phyloP scores from a whole-genome alignment of 2,888 invertebrate species.

The Amiota mariae region DNA sequence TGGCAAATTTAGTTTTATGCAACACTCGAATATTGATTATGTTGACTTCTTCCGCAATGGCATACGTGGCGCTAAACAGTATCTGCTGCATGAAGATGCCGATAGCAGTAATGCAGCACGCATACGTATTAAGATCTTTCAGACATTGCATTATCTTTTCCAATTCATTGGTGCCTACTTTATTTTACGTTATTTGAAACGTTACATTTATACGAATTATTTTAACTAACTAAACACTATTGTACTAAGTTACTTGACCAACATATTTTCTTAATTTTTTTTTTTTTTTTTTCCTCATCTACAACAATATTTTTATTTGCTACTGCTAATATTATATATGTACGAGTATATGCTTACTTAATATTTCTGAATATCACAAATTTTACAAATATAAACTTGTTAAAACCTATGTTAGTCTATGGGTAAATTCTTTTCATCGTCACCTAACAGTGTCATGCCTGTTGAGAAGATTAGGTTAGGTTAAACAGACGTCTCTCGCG shows the following conservation, averaged over 20 bases:
- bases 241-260: too few species aligned
- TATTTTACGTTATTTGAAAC: slow-evolving; percentile 46
- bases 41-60: slow-evolving; percentile 62
- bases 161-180: slow-evolving; percentile 53
- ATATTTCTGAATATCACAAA: not conserved
- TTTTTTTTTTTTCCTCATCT: slow-evolving; percentile 32
- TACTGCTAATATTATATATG: too few species aligned
- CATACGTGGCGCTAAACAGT: slow-evolving; percentile 68
- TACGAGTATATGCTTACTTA: not conserved
- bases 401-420: too few species aligned
- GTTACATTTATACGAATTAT: slow-evolving; percentile 29
- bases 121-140: slow-evolving; percentile 57
- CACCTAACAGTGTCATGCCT: too few species aligned
- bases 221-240: slow-evolving; percentile 14
- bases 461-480: too few species aligned
- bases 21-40: slow-evolving; percentile 59
- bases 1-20: slow-evolving; percentile 55
- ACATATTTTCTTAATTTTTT: not conserved
- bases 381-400: too few species aligned
- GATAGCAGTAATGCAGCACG: slow-evolving; percentile 56
- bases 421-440: too few species aligned
- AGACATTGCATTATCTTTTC: slow-evolving; percentile 53
- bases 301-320: not conserved
- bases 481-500: too few species aligned
- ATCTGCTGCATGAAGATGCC: slow-evolving; percentile 65